Base-by-base conservation (phyloP, 2,797 vertebrate species). In the Phataginus tricuspis region DNA sequence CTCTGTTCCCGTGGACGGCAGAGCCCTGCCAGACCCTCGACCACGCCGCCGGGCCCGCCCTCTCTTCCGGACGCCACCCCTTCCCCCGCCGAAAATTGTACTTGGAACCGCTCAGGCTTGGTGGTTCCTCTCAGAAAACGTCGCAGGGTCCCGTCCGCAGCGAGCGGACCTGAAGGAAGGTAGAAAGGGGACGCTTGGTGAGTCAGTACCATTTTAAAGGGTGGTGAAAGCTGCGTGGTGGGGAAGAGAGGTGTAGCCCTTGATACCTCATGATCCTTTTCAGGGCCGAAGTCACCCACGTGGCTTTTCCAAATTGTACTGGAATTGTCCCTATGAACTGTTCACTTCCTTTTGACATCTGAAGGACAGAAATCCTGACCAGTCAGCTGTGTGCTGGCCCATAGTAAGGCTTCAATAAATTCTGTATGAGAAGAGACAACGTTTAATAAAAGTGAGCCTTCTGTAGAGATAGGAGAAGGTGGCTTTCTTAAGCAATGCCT, bases 181-280 rank as follows among this genome's bases (percentile, higher is more conserved):
- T 34, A 12, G 39, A 29, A 13, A 51, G 16, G 51, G 51, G 31
- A 9, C 5, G 1, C 5, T 2, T 0, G 12, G n/a, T 1, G n/a
- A 42, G 7, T 79, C 45, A 4, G 71, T 25, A 84, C 1, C 4
- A 14, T 83, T 80, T 87, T 63, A n/a, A 29, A 77, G 25, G 3
- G 19, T 3, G 45, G 10, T 23, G 34, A 29, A 53, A 31, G 13
- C 25, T 31, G 21, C 12, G 0, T 10, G 55, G 14, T 8, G 5
- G 42, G 55, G 19, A 25, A 12, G 29, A 29, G 37, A 15, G 21
- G 19, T 4, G 42, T 5, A 25, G 2, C 37, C 39, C 59, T 45
- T 9, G 51, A 29, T 25, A 1, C 31, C 15, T 23, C 5, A 5
- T 4, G 14, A 12, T 45, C 34, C 42, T 64, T 59, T 34, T 39